Evolutionary conservation across 2,113 vertebrate species (phyloP).

Genomic region (Mesocricetus auratus): DNA sequence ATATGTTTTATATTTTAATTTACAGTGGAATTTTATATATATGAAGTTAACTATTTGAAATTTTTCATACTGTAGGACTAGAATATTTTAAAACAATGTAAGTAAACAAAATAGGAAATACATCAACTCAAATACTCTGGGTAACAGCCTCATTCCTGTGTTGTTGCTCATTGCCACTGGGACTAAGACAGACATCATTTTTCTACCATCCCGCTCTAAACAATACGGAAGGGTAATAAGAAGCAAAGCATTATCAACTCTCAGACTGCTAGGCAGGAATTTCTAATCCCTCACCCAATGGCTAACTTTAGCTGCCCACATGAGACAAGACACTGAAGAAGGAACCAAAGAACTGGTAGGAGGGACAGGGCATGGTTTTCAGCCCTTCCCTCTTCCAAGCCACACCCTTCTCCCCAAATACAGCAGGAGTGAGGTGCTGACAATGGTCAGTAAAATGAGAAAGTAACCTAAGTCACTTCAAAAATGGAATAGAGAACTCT

Average conservation of each 20-base stretch:
- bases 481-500: neutral
- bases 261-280: neutral
- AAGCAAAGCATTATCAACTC: constrained; percentile 40
- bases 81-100: constrained; percentile 34
- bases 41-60: constrained; percentile 41
- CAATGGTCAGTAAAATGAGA: neutral
- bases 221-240: neutral
- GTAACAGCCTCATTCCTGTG: neutral
- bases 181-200: neutral
- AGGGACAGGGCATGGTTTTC: neutral
- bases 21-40: constrained; percentile 24
- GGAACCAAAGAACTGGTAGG: neutral
- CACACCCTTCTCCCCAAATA: neutral
- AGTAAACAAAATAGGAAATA: constrained; percentile 40
- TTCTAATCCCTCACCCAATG: constrained; percentile 32
- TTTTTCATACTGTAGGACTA: neutral
- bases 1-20: neutral
- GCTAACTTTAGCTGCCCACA: constrained; percentile 3
- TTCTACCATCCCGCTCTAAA: constrained; percentile 53
- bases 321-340: constrained; percentile 26
- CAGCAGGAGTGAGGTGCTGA: neutral
- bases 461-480: neutral
- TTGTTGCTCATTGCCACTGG: neutral
- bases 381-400: neutral
- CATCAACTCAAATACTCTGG: constrained; percentile 2